Conservation (phyloP, 2,797 vertebrate species). For the Phylloscopus collybita region DNA sequence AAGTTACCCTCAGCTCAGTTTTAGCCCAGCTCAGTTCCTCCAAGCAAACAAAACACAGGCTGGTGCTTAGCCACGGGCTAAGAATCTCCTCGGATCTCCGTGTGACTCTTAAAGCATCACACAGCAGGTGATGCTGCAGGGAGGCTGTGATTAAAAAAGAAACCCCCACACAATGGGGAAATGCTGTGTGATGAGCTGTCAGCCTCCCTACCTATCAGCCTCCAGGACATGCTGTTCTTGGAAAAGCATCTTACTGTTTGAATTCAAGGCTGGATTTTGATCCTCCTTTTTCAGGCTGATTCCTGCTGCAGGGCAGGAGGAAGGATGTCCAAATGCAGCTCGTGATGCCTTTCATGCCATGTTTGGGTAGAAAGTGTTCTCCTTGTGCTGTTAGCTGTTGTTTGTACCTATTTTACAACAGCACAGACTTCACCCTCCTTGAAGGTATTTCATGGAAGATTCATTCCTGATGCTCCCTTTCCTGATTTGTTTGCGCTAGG, state of each 20-base stretch:
- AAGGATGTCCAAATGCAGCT: not conserved
- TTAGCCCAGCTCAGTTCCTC: conserved; percentile 25
- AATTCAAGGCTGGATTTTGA: not conserved
- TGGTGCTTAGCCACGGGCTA: not conserved
- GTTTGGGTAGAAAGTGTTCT: not conserved
- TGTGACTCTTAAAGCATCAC: not conserved
- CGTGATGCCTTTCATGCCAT: not conserved
- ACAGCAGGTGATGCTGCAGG: not conserved
- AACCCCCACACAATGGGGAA: not conserved
- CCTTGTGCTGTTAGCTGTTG: not conserved
- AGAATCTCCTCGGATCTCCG: not conserved
- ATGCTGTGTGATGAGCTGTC: conserved; percentile 29
- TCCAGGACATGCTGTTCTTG: not conserved
- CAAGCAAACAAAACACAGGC: not conserved
- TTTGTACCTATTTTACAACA: not conserved
- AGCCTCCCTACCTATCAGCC: not conserved
- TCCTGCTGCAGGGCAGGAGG: not conserved
- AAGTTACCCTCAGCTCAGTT: not conserved
- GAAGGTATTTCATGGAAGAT: not conserved
- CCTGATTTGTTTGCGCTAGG: not conserved
- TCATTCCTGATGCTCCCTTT: not conserved
- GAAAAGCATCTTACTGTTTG: not conserved
- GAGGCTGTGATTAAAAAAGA: conserved; percentile 2
- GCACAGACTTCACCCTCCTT: not conserved
- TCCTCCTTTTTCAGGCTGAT: not conserved